These are phyloP conservation scores for Scolopax mira DNA, from an alignment of 2,113 vertebrate genomes.

Conservation along the genomic window DNA sequence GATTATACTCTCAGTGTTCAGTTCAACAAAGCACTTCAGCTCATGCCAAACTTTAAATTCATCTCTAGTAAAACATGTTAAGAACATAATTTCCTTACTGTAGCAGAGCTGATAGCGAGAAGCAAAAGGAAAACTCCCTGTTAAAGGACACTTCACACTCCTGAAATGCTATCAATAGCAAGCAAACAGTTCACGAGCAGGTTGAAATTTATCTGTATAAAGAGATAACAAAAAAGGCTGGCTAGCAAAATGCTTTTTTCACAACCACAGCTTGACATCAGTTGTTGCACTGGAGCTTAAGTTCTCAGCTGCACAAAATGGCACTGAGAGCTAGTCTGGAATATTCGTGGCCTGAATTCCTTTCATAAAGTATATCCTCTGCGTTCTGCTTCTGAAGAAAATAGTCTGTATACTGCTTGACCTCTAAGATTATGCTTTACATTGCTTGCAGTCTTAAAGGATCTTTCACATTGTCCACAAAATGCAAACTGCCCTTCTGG, in stretches of 20 bases:
- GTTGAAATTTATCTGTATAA: background rate
- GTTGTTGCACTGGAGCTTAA: background rate
- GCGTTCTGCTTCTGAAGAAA: background rate
- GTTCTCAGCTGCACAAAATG: background rate
- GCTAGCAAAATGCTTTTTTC: background rate
- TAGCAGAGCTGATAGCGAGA: background rate
- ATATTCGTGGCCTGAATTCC: background rate
- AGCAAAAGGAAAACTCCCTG: background rate
- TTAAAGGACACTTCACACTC: background rate
- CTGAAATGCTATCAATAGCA: background rate
- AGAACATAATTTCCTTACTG: background rate
- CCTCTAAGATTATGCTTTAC: background rate
- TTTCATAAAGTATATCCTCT: background rate
- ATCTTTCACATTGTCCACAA: background rate
- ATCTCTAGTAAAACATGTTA: background rate
- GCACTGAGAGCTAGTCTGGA: background rate
- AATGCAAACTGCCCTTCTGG: background rate
- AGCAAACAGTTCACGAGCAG: background rate
- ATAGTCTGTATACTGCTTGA: background rate
- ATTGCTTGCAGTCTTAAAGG: background rate
- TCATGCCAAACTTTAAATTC: constrained; percentile 16
- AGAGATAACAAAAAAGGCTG: background rate
- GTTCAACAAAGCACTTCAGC: constrained; percentile 9
- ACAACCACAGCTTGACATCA: background rate
- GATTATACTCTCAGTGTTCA: background rate